Percentiles rank a stretch among this genome's conserved stretches.
These are phyloP conservation scores for Drosophila jambulina DNA, from an alignment of 1,140 invertebrate genomes.

Conservation along the genomic window DNA sequence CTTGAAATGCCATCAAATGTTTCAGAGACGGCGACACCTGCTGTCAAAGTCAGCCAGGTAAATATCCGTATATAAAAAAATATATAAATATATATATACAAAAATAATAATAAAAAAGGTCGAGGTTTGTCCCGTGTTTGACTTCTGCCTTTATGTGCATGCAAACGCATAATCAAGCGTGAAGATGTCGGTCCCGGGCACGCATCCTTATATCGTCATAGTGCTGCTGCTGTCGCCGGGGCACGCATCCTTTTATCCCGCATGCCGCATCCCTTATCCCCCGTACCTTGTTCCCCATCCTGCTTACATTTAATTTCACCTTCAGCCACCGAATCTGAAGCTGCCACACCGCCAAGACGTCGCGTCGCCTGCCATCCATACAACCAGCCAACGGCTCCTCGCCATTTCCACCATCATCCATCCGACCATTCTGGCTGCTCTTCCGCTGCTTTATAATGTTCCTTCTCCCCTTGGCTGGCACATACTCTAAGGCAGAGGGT, in stretches of 20 bases:
- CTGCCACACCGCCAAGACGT: slow-evolving; percentile 65
- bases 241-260: slow-evolving; percentile 24
- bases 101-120: slow-evolving; percentile 55
- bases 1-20: slow-evolving; percentile 74
- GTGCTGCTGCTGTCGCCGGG: neutral
- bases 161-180: slow-evolving; percentile 82
- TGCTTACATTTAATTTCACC: slow-evolving; percentile 83
- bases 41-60: slow-evolving; percentile 75
- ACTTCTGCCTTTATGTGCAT: slow-evolving; percentile 80
- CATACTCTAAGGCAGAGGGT: neutral
- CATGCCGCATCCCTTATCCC: slow-evolving; percentile 24
- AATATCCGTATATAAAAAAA: slow-evolving; percentile 53
- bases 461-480: slow-evolving; percentile 13
- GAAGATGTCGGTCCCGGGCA: slow-evolving; percentile 44
- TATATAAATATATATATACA: neutral
- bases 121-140: slow-evolving; percentile 76
- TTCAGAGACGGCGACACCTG: slow-evolving; percentile 53
- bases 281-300: slow-evolving; percentile 22
- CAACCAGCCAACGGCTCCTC: neutral
- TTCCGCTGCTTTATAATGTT: slow-evolving; percentile 40
- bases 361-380: slow-evolving; percentile 40
- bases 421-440: slow-evolving; percentile 9
- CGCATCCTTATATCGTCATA: slow-evolving; percentile 32
- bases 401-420: slow-evolving; percentile 5
- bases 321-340: slow-evolving; percentile 52